Conservation (phyloP, 2,888 invertebrate genomes). For the Eurytoma californica region DNA sequence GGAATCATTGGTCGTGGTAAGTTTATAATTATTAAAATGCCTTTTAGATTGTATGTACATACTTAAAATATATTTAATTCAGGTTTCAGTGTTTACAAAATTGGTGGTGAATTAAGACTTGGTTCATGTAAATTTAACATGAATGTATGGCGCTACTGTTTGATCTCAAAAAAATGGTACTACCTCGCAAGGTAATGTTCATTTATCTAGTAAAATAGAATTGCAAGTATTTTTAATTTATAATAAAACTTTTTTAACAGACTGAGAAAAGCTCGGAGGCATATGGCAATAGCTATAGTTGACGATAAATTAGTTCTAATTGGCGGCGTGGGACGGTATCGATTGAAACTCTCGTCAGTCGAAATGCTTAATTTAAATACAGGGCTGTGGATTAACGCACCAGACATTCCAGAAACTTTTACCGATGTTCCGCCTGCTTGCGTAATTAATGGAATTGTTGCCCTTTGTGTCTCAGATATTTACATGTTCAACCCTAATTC, state of each 20-base stretch:
- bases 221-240: not conserved
- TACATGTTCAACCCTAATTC: slow-evolving; percentile 60
- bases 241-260: slow-evolving; percentile 51
- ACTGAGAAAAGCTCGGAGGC: slow-evolving; percentile 63
- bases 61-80: slow-evolving; percentile 22
- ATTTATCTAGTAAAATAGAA: not conserved
- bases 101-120: slow-evolving; percentile 66
- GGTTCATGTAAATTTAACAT: slow-evolving; percentile 65
- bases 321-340: slow-evolving; percentile 66
- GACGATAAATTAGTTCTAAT: slow-evolving; percentile 63
- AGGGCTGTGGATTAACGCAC: slow-evolving; percentile 62
- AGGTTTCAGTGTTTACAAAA: slow-evolving; percentile 66
- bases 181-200: slow-evolving; percentile 60
- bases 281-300: slow-evolving; percentile 66
- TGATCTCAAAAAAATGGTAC: slow-evolving; percentile 67
- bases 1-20: slow-evolving; percentile 64
- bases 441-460: slow-evolving; percentile 60
- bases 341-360: slow-evolving; percentile 62
- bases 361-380: slow-evolving; percentile 64
- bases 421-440: slow-evolving; percentile 63
- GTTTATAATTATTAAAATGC: not conserved
- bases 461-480: slow-evolving; percentile 60
- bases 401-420: slow-evolving; percentile 62
- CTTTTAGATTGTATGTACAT: not conserved
- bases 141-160: slow-evolving; percentile 66